These are phyloP conservation scores for Coleophora flavipennella DNA, from an alignment of 2,888 invertebrate species.

Conservation along the genomic window DNA sequence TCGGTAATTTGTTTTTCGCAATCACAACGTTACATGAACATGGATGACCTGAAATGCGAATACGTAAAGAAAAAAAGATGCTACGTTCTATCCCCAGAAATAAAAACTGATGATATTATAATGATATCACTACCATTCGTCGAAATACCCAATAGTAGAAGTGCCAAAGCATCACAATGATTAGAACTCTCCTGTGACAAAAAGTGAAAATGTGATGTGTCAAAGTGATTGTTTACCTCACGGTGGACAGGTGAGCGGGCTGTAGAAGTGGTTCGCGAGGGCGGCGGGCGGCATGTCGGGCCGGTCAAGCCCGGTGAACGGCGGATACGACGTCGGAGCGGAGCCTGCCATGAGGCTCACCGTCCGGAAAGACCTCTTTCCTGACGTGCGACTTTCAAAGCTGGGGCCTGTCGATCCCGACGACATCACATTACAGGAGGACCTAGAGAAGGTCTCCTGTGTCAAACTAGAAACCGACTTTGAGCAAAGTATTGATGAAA, in stretches of 20 bases:
- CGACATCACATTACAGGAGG: constrained; percentile 34
- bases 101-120: constrained; percentile 56
- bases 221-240: constrained; percentile 73
- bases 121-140: constrained; percentile 31
- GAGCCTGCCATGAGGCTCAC: constrained; percentile 53
- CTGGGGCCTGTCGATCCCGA: constrained; percentile 31
- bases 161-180: constrained; percentile 46
- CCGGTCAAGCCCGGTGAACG: constrained; percentile 65
- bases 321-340: constrained; percentile 51
- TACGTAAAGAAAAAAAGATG: constrained; percentile 70
- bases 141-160: constrained; percentile 43
- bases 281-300: constrained; percentile 69
- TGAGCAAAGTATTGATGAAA: constrained; percentile 66
- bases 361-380: constrained; percentile 68
- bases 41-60: constrained; percentile 74
- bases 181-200: constrained; percentile 43
- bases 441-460: constrained; percentile 44
- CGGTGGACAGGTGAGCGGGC: constrained; percentile 66
- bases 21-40: constrained; percentile 74
- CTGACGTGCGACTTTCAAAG: constrained; percentile 41
- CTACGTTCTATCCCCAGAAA: constrained; percentile 59
- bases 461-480: constrained; percentile 67
- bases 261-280: constrained; percentile 64
- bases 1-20: constrained; percentile 71
- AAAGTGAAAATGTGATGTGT: constrained; percentile 74